A percentile compares a stretch with the other conserved stretches of the same genome.
Conservation (phyloP, 2,113 vertebrate genomes). For the Mandrillus leucophaeus region DNA sequence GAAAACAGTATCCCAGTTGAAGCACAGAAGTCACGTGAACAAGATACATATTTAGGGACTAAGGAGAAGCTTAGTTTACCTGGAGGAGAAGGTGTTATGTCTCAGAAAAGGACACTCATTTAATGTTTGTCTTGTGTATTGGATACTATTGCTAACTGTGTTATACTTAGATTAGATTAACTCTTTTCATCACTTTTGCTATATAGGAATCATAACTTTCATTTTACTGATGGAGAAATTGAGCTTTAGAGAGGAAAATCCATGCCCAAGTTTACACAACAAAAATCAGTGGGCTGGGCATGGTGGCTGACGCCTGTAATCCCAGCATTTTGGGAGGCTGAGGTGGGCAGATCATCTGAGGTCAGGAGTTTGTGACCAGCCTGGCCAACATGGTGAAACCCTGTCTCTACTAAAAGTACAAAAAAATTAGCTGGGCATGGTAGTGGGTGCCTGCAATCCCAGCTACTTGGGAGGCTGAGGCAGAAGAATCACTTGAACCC, state of each 20-base stretch:
- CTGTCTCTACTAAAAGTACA: neutral
- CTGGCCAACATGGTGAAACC: neutral
- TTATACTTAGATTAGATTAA: neutral
- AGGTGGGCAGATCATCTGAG: neutral
- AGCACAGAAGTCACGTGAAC: neutral
- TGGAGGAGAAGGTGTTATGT: neutral
- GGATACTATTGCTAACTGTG: neutral
- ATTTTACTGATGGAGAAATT: neutral
- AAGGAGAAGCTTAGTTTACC: neutral
- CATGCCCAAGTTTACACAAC: too few species aligned
- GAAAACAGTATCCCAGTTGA: neutral
- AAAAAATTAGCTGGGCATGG: neutral
- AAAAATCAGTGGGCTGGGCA: too few species aligned
- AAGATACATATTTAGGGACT: neutral
- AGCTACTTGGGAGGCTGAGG: neutral
- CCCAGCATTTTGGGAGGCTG: neutral
- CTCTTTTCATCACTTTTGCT: neutral
- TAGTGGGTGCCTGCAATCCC: neutral
- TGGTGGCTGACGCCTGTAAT: neutral
- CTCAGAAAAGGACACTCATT: neutral
- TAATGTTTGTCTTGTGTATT: neutral
- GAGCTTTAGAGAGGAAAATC: neutral
- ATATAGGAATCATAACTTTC: neutral
- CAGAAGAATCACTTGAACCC: neutral
- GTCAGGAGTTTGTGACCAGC: neutral